Conservation (phyloP, 92 coral and sea anemone genomes). For the Epizoanthus ramosus region DNA sequence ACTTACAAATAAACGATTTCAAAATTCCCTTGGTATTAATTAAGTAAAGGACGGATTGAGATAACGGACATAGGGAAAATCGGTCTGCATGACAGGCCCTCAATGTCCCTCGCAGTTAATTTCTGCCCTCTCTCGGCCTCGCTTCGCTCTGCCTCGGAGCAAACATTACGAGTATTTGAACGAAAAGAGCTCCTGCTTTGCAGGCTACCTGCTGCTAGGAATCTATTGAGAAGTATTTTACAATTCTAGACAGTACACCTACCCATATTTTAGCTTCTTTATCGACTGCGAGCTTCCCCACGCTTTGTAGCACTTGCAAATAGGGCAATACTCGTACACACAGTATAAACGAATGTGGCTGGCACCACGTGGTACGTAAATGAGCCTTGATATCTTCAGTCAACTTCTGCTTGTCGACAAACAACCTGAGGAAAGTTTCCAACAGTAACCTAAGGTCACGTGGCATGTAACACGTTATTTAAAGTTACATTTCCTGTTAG, state of each 20-base stretch:
- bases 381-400: slow-evolving; percentile 63
- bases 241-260: neutral
- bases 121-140: too few species aligned
- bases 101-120: too few species aligned
- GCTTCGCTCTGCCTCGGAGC: too few species aligned
- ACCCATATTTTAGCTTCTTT: slow-evolving; percentile 79
- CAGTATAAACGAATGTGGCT: slow-evolving; percentile 24
- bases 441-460: neutral
- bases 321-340: slow-evolving; percentile 76
- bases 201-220: neutral
- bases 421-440: slow-evolving; percentile 61
- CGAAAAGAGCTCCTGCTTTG: too few species aligned
- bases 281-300: slow-evolving; percentile 48
- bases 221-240: neutral
- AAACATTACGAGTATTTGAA: too few species aligned
- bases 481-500: neutral
- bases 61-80: too few species aligned
- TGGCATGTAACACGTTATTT: too few species aligned
- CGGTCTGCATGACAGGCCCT: too few species aligned
- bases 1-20: too few species aligned
- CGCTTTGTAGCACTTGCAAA: slow-evolving; percentile 41
- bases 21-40: too few species aligned
- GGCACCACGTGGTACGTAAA: slow-evolving; percentile 52
- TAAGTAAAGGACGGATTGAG: neutral
- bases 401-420: slow-evolving; percentile 66